Evolutionary conservation across 2,113 vertebrate genomes (phyloP).

Genomic region (Dryoscopus gambensis): DNA sequence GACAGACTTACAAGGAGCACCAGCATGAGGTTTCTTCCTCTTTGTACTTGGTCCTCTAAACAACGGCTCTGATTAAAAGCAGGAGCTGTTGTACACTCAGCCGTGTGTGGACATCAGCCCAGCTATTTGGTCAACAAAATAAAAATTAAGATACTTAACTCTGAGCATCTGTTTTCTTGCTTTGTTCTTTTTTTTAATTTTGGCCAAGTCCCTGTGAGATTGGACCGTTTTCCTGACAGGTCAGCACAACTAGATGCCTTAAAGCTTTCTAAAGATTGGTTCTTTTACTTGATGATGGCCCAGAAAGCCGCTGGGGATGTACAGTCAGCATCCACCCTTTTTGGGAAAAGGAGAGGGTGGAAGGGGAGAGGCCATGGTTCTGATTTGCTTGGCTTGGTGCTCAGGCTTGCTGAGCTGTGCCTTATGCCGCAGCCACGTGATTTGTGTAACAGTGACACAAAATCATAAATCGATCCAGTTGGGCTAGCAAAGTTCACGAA

Average conservation of each 20-base stretch:
- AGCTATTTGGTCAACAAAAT: slow-evolving; percentile 5
- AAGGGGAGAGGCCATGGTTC: not conserved
- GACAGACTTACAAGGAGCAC: not conserved
- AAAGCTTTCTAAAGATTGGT: not conserved
- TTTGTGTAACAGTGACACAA: slow-evolving; percentile 27
- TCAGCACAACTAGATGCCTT: slow-evolving; percentile 16
- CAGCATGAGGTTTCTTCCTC: not conserved
- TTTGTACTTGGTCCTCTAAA: not conserved
- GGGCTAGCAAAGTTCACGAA: slow-evolving; percentile 56
- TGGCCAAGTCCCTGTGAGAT: not conserved
- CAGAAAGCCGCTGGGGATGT: not conserved
- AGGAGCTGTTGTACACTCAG: not conserved
- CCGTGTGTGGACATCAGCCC: not conserved
- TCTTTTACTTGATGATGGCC: not conserved
- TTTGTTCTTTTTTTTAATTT: slow-evolving; percentile 14
- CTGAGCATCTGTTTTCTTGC: slow-evolving; percentile 19
- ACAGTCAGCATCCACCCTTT: slow-evolving; percentile 2
- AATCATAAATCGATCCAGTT: slow-evolving; percentile 48
- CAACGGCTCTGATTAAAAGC: not conserved
- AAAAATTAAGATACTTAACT: slow-evolving; percentile 8
- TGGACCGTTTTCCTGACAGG: slow-evolving; percentile 3
- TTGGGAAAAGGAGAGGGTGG: slow-evolving; percentile 7
- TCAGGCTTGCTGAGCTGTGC: not conserved
- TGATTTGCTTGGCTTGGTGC: not conserved
- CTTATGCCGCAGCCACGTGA: not conserved